These are phyloP conservation scores for Crypturellus tataupa DNA, from an alignment of 2,797 vertebrate genomes.

Conservation along the genomic window DNA sequence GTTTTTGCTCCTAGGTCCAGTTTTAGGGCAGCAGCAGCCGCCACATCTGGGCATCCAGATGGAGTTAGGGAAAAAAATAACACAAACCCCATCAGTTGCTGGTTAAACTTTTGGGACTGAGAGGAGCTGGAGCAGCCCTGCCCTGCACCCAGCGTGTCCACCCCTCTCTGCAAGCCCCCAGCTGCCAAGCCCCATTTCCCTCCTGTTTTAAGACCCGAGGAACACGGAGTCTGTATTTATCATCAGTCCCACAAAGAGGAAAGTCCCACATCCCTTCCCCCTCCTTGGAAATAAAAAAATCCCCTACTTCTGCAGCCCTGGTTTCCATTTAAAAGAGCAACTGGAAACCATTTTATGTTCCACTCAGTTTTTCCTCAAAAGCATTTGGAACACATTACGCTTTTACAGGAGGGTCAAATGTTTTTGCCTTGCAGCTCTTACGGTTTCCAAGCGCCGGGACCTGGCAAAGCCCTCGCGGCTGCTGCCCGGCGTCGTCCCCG, in stretches of 20 bases:
- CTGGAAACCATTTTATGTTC: conserved; percentile 63
- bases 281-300: too few species aligned
- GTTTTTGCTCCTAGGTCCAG: background rate
- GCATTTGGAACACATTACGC: background rate
- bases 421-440: background rate
- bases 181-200: background rate
- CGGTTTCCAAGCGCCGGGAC: background rate
- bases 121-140: background rate
- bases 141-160: background rate
- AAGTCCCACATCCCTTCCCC: background rate
- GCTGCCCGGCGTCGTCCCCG: too few species aligned
- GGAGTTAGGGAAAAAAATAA: too few species aligned
- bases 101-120: background rate
- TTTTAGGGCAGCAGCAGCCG: background rate
- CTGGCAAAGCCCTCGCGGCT: background rate
- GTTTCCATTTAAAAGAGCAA: conserved; percentile 29
- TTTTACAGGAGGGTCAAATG: background rate
- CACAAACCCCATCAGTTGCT: background rate
- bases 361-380: background rate
- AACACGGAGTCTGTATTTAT: background rate
- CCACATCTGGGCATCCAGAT: too few species aligned
- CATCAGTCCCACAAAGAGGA: background rate
- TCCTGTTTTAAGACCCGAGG: background rate
- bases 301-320: background rate
- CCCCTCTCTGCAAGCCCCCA: background rate